phyloP scores from a whole-genome alignment of 2,797 vertebrate genomes.

The Acomys russatus region DNA sequence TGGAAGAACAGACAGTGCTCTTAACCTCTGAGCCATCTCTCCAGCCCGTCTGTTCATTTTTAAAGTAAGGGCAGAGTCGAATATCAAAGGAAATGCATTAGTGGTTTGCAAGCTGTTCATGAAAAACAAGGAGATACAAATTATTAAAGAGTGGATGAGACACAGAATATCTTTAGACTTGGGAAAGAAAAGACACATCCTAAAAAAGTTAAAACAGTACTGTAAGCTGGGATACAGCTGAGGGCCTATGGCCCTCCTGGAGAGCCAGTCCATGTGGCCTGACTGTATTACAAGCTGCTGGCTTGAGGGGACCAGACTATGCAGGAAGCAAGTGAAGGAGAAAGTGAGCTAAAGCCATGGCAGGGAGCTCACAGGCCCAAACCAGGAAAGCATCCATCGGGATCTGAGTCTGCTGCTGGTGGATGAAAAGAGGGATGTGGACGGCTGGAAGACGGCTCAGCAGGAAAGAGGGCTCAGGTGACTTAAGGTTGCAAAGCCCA shows the following conservation, averaged over 20 bases:
- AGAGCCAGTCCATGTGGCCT: background rate
- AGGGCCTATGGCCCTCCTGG: background rate
- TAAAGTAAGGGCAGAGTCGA: background rate
- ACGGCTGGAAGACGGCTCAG: background rate
- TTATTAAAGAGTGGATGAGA: background rate
- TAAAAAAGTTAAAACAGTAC: background rate
- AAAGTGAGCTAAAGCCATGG: background rate
- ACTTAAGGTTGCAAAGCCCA: background rate
- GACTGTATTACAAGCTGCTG: background rate
- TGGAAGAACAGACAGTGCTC: too few species aligned
- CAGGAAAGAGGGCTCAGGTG: background rate
- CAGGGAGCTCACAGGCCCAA: conserved; percentile 12
- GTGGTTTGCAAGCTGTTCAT: background rate
- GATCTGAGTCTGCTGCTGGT: background rate
- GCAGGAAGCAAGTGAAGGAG: background rate
- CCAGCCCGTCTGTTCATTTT: background rate
- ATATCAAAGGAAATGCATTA: conserved; percentile 15
- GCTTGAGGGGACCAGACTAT: conserved; percentile 6
- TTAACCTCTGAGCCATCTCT: too few species aligned
- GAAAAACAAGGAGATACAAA: conserved; percentile 17
- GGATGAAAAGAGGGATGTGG: background rate
- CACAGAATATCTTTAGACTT: background rate
- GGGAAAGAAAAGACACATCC: background rate
- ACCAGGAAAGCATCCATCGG: background rate
- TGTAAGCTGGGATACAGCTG: background rate